phyloP scores from a whole-genome alignment of 2,888 invertebrate genomes.

The Lasioglossum figueresi region DNA sequence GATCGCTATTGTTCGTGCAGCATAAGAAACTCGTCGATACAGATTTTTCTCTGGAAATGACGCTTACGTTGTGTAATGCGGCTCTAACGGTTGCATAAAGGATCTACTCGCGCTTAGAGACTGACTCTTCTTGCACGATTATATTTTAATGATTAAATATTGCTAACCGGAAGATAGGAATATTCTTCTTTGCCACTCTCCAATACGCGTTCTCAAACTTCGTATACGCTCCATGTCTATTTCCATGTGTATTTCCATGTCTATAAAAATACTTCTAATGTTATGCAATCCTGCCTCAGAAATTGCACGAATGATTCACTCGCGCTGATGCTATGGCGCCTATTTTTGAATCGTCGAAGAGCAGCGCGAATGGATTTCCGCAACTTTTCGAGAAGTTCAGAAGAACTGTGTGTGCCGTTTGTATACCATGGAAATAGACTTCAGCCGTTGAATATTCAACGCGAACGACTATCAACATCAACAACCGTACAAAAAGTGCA shows the following conservation, averaged over 20 bases:
- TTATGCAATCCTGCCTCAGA: background rate
- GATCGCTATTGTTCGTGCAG: too few species aligned
- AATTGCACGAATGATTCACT: background rate
- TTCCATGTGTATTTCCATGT: background rate
- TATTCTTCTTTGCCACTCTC: too few species aligned
- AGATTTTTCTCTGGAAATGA: background rate
- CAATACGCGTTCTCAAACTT: background rate
- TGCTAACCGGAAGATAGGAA: background rate
- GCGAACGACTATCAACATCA: background rate
- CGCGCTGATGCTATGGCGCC: background rate
- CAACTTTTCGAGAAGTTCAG: background rate
- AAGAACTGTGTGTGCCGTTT: background rate
- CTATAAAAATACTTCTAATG: background rate
- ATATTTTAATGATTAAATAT: too few species aligned
- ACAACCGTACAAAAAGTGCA: background rate
- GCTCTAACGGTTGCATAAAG: background rate
- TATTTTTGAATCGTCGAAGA: background rate
- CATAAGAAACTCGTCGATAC: too few species aligned
- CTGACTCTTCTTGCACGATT: too few species aligned
- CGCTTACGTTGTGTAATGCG: background rate
- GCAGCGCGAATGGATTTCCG: background rate
- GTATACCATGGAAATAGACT: background rate
- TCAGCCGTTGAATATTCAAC: background rate
- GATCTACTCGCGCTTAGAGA: too few species aligned
- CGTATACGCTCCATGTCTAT: background rate